Evolutionary conservation across 1,140 invertebrate species (phyloP).

Genomic region (Ostrea edulis): DNA sequence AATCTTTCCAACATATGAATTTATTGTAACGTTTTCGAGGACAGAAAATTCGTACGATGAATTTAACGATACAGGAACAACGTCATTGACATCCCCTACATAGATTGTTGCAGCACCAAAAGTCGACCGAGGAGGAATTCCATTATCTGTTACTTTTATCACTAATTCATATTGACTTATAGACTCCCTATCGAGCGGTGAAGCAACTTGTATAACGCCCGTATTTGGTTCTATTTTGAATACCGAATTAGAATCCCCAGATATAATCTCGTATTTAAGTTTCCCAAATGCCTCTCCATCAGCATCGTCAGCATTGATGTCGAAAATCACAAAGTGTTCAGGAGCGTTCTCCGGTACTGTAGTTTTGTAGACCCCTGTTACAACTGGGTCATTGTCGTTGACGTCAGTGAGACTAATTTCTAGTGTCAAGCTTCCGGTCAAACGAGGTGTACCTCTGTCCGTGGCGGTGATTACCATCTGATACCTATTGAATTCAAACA

Average conservation of each 20-base stretch:
- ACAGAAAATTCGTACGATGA: slow-evolving; percentile 57
- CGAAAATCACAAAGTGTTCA: slow-evolving; percentile 88
- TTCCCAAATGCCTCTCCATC: slow-evolving; percentile 81
- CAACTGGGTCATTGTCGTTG: slow-evolving; percentile 64
- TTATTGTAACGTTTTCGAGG: slow-evolving; percentile 55
- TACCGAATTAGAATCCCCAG: slow-evolving; percentile 15
- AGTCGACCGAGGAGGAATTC: slow-evolving; percentile 41
- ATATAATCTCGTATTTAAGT: slow-evolving; percentile 47
- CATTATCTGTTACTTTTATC: slow-evolving; percentile 54
- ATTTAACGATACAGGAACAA: slow-evolving; percentile 46
- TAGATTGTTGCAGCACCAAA: slow-evolving; percentile 52
- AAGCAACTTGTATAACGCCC: slow-evolving; percentile 52
- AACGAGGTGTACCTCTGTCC: slow-evolving; percentile 53
- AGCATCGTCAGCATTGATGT: slow-evolving; percentile 90
- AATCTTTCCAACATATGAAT: slow-evolving; percentile 50
- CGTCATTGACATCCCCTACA: slow-evolving; percentile 59
- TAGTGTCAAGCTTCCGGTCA: slow-evolving; percentile 64
- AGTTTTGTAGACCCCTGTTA: slow-evolving; percentile 53
- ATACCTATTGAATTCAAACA: slow-evolving; percentile 55
- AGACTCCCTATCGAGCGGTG: slow-evolving; percentile 54
- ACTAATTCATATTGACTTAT: slow-evolving; percentile 42
- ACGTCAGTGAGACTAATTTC: slow-evolving; percentile 65
- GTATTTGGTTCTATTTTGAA: slow-evolving; percentile 48
- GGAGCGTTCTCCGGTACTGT: slow-evolving; percentile 62
- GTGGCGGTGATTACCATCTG: slow-evolving; percentile 56